phyloP scores from a whole-genome alignment of 1,140 invertebrate genomes.

The Sycophaga agraensis region DNA sequence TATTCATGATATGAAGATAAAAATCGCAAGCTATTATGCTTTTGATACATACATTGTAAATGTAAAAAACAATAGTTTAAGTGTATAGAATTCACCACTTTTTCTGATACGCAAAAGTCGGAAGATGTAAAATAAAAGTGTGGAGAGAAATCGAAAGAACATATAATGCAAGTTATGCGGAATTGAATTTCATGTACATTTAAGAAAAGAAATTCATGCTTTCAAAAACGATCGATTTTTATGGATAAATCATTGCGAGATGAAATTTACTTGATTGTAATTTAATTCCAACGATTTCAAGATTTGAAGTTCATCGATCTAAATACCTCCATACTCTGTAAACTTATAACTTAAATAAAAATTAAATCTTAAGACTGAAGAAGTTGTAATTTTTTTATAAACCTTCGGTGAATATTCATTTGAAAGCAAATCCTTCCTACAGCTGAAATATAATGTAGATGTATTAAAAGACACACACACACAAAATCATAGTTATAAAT shows the following conservation, averaged over 20 bases:
- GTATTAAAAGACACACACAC: too few relatives aligned
- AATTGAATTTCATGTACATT: conserved; percentile 12
- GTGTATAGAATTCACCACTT: conserved; percentile 16
- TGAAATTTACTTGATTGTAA: conserved; percentile 21
- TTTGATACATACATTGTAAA: conserved; percentile 24
- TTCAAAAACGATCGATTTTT: conserved; percentile 28
- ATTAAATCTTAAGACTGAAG: conserved; percentile 53
- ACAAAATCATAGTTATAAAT: too few relatives aligned
- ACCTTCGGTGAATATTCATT: too few relatives aligned
- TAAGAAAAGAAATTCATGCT: conserved; percentile 17
- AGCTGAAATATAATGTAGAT: too few relatives aligned
- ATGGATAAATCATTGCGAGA: conserved; percentile 1
- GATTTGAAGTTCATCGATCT: conserved; percentile 48
- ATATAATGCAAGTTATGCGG: background rate
- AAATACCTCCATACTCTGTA: conserved; percentile 55
- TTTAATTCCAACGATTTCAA: conserved; percentile 38
- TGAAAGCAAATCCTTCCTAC: too few relatives aligned
- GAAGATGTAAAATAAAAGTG: conserved; percentile 24
- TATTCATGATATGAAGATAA: background rate
- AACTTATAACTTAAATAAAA: conserved; percentile 55
- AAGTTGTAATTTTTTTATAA: conserved; percentile 1
- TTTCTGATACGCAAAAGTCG: conserved; percentile 12
- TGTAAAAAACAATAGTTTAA: conserved; percentile 24
- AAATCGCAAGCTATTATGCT: conserved; percentile 3
- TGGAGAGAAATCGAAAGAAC: background rate